Percentiles rank a stretch among this genome's conserved stretches.
phyloP scores from a whole-genome alignment of 2,888 invertebrate species.

The Endotricha flammealis region DNA sequence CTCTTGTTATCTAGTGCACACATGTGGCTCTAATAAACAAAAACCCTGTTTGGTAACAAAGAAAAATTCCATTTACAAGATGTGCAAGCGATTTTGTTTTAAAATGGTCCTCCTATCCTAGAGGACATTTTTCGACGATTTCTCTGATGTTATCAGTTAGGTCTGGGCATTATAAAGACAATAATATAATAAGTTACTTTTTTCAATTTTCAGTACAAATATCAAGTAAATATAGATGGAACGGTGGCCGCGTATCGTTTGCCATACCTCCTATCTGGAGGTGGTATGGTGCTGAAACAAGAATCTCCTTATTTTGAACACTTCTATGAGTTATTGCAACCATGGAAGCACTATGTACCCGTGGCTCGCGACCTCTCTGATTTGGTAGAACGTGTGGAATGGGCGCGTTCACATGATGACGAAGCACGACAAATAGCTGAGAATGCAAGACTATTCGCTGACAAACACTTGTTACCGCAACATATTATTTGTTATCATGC shows the following conservation, averaged over 20 bases:
- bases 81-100: too few species aligned
- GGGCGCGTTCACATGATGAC: conserved; percentile 86
- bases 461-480: conserved; percentile 87
- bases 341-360: conserved; percentile 90
- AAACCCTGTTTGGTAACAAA: too few species aligned
- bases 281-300: conserved; percentile 93
- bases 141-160: too few species aligned
- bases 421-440: conserved; percentile 81
- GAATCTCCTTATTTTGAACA: conserved; percentile 96
- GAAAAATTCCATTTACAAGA: too few species aligned
- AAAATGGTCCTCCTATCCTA: too few species aligned
- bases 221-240: conserved; percentile 95
- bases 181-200: too few species aligned
- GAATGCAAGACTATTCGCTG: conserved; percentile 84
- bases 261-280: conserved; percentile 93
- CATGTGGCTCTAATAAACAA: too few species aligned
- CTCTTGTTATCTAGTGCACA: too few species aligned
- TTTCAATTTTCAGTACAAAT: conserved; percentile 88
- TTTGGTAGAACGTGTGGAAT: conserved; percentile 85
- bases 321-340: conserved; percentile 88
- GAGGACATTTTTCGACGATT: too few species aligned
- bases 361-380: conserved; percentile 88
- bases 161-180: too few species aligned
- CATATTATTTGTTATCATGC: conserved; percentile 94
- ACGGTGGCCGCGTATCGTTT: conserved; percentile 97